Base-by-base conservation (phyloP, 2,797 vertebrate genomes). In the Buphagus erythrorhynchus region DNA sequence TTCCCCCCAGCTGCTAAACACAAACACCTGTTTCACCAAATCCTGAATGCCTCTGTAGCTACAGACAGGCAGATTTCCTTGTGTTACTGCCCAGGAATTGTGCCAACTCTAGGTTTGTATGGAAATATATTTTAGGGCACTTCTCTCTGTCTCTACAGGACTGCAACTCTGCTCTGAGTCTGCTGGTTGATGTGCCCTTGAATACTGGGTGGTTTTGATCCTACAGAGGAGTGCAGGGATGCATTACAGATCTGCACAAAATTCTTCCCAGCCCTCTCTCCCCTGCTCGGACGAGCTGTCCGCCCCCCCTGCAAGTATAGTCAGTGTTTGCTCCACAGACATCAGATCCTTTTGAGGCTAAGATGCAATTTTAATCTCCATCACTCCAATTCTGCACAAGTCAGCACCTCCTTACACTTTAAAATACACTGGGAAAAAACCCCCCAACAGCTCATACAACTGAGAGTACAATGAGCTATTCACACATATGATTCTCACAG, bases 251-350 rank as follows among this genome's bases (percentile, higher is more conserved):
- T 25, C 26, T 12, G 42, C 17, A 59, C 31, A 43, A 35, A 31
- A 36, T 16, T 51, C 45, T 49, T 83, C 40, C 75, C 52, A 42
- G 17, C 5, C 31, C 26, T 46, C 16, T 66, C 11, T 42, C 10
- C 13, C 5, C 36, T 42, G 13, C 14, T 71, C 0, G 0, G 31
- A 33, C 0, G 10, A 86, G 20, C 35, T 59, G 62, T 26, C 31
- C n/a, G 18, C 4, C 14, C 3, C 21, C 59, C 11, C 59, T 51
- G 14, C 0, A 0, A 76, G 38, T 16, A 69, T 11, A 63, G 21
- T 25, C 11, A 28, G 5, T 6, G 14, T 48, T 36, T 72, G 28
- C 45, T 57, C 75, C 67, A 72, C 2, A 57, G 13, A 61, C 24
- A 46, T 1, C 4, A 72, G 19, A 5, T 10, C 15, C 18, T 69